Base-by-base conservation (phyloP, 2,888 invertebrate genomes). In the Parascotia fuliginaria region DNA sequence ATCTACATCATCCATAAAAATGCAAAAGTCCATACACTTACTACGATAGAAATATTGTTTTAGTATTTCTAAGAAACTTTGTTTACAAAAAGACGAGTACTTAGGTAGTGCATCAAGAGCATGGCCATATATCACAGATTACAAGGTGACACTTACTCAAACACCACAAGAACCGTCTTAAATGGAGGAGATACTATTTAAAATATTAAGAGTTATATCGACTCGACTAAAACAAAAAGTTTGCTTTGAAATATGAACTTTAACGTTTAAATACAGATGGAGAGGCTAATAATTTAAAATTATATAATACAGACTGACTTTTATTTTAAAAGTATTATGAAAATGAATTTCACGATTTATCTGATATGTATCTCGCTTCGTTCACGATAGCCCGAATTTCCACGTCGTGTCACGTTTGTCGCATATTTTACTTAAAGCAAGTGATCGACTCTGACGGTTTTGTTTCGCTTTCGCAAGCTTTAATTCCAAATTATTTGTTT, bases 41-140 rank as follows among this genome's bases (percentile, higher is more conserved):
- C 19, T 19, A 19, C 19, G n/a, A 19, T 19, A 5, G 2, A 19
- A 55, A 52, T 46, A 51, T 55, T 45, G 43, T 50, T 61, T 57
- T 55, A 43, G 40, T 50, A 48, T 55, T 59, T 59, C 51, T 53
- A 53, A 53, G 47, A 36, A 42, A 46, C 39, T 51, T 52, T 56
- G 38, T 48, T 31, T 9, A 39, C 28, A 58, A 59, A 57, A 60
- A 58, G 42, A 38, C 47, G 33, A 50, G 49, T 51, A 48, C 63
- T 53, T 56, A 66, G 58, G 54, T 58, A 68, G 60, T 62, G 42
- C 61, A 70, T 70, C 60, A 63, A 53, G 49, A 60, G 45, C 61
- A 49, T 57, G 65, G 65, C 54, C 71, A 73, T 78, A 70, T 50
- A 75, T 77, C 77, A 75, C 73, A 73, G 76, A 71, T 70, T 70